Percentiles rank a stretch among this genome's conserved stretches.
phyloP scores from a whole-genome alignment of 1,140 invertebrate genomes.

The Cydia fagiglandana region DNA sequence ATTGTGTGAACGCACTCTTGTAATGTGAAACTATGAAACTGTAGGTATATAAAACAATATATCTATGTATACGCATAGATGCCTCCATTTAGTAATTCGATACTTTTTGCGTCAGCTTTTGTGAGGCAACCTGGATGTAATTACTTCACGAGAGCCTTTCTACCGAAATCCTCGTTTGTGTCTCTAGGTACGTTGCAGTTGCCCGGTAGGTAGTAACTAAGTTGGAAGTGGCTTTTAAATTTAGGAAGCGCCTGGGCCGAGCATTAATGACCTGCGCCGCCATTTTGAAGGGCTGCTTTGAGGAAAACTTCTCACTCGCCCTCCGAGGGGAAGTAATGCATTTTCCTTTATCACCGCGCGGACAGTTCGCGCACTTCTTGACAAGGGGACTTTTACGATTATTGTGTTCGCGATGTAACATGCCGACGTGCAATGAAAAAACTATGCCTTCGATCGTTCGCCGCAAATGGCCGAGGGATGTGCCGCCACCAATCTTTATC shows the following conservation, averaged over 20 bases:
- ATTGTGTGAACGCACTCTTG: no score
- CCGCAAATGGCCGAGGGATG: slow-evolving; percentile 19
- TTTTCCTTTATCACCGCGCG: slow-evolving; percentile 73
- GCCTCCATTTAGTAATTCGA: slow-evolving; percentile 32
- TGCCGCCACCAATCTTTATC: slow-evolving; percentile 18
- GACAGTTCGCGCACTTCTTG: slow-evolving; percentile 70
- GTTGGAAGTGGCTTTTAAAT: slow-evolving; percentile 69
- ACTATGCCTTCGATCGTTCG: slow-evolving; percentile 44
- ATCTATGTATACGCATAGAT: no score
- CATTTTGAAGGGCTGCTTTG: slow-evolving; percentile 68
- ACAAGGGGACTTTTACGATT: slow-evolving; percentile 74
- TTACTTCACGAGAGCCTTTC: no score
- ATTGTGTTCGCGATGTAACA: slow-evolving; percentile 65
- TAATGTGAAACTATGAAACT: no score
- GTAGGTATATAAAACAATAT: no score
- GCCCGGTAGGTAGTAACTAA: slow-evolving; percentile 56
- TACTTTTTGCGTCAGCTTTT: no score
- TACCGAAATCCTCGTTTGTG: no score
- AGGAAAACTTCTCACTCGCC: slow-evolving; percentile 61
- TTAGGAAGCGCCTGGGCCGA: slow-evolving; percentile 60
- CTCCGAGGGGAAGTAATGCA: slow-evolving; percentile 73
- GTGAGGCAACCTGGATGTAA: no score
- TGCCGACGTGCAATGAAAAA: slow-evolving; percentile 62
- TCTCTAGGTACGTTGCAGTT: slow-evolving; percentile 31
- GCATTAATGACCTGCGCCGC: slow-evolving; percentile 67